Evolutionary conservation across 37 sponge, comb jelly and placozoan genomes (phyloP), one percentile per base, ranked within the genome.

Genomic region (Aplysina aerophoba): DNA sequence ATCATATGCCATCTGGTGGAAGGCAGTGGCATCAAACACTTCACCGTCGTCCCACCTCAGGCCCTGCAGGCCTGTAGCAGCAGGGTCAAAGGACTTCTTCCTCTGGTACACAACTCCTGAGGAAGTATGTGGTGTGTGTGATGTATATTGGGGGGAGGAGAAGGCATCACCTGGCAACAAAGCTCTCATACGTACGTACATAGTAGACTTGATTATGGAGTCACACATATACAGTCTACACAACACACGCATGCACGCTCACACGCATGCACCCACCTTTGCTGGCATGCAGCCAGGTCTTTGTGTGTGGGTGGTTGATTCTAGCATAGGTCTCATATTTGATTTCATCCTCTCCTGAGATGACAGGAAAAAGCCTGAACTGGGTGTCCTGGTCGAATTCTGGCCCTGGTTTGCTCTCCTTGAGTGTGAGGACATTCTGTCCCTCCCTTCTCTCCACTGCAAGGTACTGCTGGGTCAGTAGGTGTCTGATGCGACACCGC

Each of bases 391-490:
- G 38, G 15, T 30, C 56, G 3, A 44, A 44, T 44, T 44, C 50
- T 44, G 50, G 8, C 50, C 3, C 28, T 20, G 54, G 25, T 57
- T n/a, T 63, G 15, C 4, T 56, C 35, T 81, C 62, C 38, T 59
- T 36, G 30, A 81, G 33, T 11, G 73, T 88, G 55, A 35, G 80
- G 59, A 39, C 75, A 4, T 71, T 4, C 83, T 41, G 21, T 12
- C 56, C 79, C 3, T 36, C 81, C 30, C 30, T 41, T 37, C 65
- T 74, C 17, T 79, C 83, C 15, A 94, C 85, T 38, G 85, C 67
- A 16, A 94, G 91, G 73, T 95, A 95, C 57, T 39, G n/a, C 31
- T 90, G 87, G 6, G 96, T 95, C 20, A 86, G 80, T 53, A 95
- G 62, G 67, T 95, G 96, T 35, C 82, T 92, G 24, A 95, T 82